Evolutionary conservation across 2,888 invertebrate genomes (phyloP), one percentile per base, ranked within the genome.

Genomic region (Automeris io): DNA sequence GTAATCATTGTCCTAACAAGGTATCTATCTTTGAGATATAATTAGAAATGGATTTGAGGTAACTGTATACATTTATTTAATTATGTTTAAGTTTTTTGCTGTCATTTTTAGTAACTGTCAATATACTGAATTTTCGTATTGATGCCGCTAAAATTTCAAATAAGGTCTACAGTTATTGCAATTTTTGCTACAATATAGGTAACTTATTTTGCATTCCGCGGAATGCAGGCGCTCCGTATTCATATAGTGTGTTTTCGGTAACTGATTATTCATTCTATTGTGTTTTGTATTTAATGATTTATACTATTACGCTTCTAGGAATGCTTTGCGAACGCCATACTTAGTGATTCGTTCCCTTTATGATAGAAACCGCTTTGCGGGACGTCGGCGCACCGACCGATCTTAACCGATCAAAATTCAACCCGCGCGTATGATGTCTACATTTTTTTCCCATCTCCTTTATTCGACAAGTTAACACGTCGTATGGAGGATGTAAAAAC

Each of bases 401-500:
- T 50, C 51, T 42, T 54, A 44, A 43, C 49, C 47, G 51, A 67
- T 77, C 65, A 70, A 70, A 66, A 77, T 74, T 73, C 75, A 64
- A 53, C 51, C 48, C 62, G 60, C 72, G 60, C 59, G n/a, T 13
- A 41, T 51, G 55, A 52, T 59, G 54, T 53, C 59, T 50, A 54
- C 51, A 56, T 61, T 70, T 72, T 68, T 70, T 68, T 59, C 61
- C 60, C 58, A 61, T 62, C 63, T 66, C 59, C 61, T 46, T 51
- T 54, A 61, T 62, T 63, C 55, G 65, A 61, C 67, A 57, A 67
- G 64, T 70, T 71, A 70, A 72, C 71, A 71, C 72, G 65, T 68
- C 53, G 57, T 55, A 58, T 56, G 49, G 63, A 69, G 71, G 70
- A 75, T 70, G 68, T 70, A 57, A 55, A 71, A 70, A 69, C 47